These are phyloP conservation scores for Elmis aenea DNA, from an alignment of 2,888 invertebrate genomes.

Conservation along the genomic window DNA sequence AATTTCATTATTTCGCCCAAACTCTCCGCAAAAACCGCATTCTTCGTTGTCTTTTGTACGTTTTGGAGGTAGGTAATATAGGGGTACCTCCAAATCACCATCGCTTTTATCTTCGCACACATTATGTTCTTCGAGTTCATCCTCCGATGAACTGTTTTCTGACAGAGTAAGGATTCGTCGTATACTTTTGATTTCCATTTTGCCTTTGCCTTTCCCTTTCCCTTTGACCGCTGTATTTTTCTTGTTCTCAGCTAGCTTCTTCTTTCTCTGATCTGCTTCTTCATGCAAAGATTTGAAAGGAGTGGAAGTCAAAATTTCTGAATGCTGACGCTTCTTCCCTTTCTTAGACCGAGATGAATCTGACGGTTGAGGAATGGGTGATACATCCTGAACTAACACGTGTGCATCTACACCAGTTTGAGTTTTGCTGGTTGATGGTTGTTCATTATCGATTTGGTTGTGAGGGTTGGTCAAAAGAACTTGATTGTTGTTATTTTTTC, in stretches of 20 bases:
- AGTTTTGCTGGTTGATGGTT: constrained; percentile 3
- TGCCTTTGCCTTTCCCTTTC: constrained; percentile 2
- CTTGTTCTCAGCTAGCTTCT: constrained; percentile 1
- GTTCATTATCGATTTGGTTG: constrained; percentile 5
- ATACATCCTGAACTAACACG: constrained; percentile 1
- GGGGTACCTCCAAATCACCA: too few species aligned
- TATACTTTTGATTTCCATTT: constrained; percentile 1
- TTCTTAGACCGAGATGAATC: constrained; percentile 1
- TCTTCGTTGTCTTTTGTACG: neutral
- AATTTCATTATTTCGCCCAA: constrained; percentile 1
- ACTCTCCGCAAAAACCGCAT: too few species aligned
- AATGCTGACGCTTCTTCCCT: too few species aligned
- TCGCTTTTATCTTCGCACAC: too few species aligned
- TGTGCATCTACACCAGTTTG: neutral
- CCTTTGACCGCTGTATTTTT: constrained; percentile 1
- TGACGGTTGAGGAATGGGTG: constrained; percentile 5
- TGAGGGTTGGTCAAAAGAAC: neutral
- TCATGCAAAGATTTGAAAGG: constrained; percentile 2
- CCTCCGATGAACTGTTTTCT: neutral
- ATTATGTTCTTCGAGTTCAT: too few species aligned
- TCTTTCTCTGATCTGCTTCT: constrained; percentile 1
- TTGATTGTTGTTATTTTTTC: constrained; percentile 4
- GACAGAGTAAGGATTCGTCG: neutral
- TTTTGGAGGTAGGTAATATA: neutral
- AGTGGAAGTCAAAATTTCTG: constrained; percentile 3